Conservation (phyloP, 2,888 invertebrate species). For the Platerodrilus igneus region DNA sequence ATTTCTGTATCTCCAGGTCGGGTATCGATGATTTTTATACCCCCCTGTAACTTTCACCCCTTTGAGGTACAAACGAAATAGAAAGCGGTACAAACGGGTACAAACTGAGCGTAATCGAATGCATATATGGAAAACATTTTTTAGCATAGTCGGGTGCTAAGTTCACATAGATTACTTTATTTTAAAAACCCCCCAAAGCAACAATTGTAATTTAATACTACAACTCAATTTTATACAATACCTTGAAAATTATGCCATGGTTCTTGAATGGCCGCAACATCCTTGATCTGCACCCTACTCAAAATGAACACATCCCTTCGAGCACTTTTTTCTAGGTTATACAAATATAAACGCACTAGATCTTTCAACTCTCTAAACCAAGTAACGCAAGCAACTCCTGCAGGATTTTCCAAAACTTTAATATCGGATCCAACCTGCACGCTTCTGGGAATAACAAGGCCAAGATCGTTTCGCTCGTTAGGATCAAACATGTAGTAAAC, state of each 20-base stretch:
- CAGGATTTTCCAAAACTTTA: constrained; percentile 28
- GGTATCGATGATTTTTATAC: too few species aligned
- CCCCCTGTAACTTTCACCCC: too few species aligned
- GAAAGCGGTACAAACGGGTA: too few species aligned
- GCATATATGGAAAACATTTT: too few species aligned
- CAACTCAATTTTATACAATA: constrained; percentile 22
- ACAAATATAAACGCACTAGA: constrained; percentile 42
- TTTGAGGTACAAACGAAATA: too few species aligned
- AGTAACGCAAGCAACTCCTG: constrained; percentile 44
- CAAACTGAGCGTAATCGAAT: too few species aligned
- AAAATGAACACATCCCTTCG: constrained; percentile 40
- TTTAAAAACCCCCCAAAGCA: too few species aligned
- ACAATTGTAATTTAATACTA: not conserved
- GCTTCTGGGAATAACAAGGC: constrained; percentile 29
- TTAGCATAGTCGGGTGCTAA: too few species aligned
- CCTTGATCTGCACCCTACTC: constrained; percentile 40
- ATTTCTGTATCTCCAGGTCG: too few species aligned
- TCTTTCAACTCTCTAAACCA: constrained; percentile 42
- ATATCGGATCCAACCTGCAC: constrained; percentile 29
- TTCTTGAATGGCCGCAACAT: constrained; percentile 37
- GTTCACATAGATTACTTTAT: too few species aligned
- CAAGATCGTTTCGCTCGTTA: constrained; percentile 43
- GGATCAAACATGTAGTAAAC: constrained; percentile 49
- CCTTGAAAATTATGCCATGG: constrained; percentile 45
- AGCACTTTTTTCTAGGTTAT: constrained; percentile 38